A percentile compares a stretch with the other conserved stretches of the same genome.
phyloP scores from a whole-genome alignment of 2,113 vertebrate species.

The Hylia prasina region DNA sequence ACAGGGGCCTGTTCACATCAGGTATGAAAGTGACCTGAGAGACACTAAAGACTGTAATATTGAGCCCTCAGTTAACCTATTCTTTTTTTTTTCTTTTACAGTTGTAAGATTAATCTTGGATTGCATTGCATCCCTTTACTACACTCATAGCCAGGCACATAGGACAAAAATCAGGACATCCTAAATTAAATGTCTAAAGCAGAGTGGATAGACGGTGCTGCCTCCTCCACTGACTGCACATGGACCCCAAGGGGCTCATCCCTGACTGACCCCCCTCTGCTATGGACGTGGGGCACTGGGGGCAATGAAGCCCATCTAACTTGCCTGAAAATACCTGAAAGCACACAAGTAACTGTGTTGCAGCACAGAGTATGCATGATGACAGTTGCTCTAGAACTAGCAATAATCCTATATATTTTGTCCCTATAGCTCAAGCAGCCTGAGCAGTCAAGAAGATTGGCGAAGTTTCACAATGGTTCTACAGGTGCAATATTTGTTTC shows the following conservation, averaged over 20 bases:
- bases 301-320: neutral
- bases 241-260: neutral
- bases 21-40: neutral
- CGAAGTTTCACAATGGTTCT: neutral
- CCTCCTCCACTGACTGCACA: neutral
- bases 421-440: neutral
- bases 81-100: neutral
- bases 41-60: neutral
- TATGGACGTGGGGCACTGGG: neutral
- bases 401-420: too few species aligned
- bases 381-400: neutral
- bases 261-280: neutral
- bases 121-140: neutral
- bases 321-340: neutral
- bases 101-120: neutral
- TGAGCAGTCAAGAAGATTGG: neutral
- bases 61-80: neutral
- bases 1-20: neutral
- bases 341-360: neutral
- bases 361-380: neutral
- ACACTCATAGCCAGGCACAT: neutral
- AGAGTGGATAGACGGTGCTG: neutral
- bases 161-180: neutral
- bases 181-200: neutral
- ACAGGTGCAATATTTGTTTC: neutral